A percentile compares a stretch with the other conserved stretches of the same genome.
Evolutionary conservation across 2,797 vertebrate genomes (phyloP).

Genomic region (Cuniculus paca): DNA sequence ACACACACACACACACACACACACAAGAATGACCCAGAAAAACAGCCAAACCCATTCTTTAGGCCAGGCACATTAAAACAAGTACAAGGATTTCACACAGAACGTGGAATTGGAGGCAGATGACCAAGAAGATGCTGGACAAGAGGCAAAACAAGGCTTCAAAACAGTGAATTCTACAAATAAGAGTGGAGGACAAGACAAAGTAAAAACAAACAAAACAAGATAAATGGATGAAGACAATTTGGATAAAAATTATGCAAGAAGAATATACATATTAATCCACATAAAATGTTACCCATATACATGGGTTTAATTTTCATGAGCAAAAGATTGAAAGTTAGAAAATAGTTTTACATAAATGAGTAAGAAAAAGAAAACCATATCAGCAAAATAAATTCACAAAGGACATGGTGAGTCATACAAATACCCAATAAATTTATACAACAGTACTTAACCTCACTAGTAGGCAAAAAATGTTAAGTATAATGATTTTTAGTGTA

Average conservation of each 20-base stretch:
- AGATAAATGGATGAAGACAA: background rate
- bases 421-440: background rate
- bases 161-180: background rate
- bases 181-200: background rate
- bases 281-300: background rate
- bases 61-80: background rate
- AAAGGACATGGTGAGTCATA: background rate
- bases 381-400: background rate
- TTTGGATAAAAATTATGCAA: background rate
- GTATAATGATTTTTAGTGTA: background rate
- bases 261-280: background rate
- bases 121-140: background rate
- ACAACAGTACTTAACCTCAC: background rate
- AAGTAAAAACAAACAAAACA: background rate
- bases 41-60: background rate
- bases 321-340: background rate
- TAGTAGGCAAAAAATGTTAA: conserved; percentile 17
- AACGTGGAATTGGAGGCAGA: background rate
- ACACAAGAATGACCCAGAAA: background rate
- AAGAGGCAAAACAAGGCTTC: background rate
- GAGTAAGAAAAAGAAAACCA: background rate
- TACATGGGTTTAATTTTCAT: background rate
- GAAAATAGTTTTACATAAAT: background rate
- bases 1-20: background rate
- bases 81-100: background rate